These are phyloP conservation scores for Pipra filicauda DNA, from an alignment of 2,113 vertebrate species.

Conservation along the genomic window DNA sequence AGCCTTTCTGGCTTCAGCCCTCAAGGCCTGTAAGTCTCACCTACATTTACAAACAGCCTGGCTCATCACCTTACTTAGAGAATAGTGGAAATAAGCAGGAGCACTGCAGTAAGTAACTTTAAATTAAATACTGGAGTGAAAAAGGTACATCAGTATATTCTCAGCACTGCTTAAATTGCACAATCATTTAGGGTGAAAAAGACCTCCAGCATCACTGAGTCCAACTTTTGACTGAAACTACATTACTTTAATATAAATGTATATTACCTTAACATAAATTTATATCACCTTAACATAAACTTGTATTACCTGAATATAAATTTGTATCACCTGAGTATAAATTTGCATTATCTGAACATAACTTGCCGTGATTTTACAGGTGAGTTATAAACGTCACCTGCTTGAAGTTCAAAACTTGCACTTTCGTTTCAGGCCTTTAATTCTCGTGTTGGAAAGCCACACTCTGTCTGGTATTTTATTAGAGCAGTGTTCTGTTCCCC, in stretches of 20 bases:
- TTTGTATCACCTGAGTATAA: no score
- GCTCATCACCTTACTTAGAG: neutral
- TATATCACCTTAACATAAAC: no score
- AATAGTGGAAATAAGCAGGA: neutral
- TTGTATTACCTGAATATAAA: no score
- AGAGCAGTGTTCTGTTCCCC: rapidly evolving
- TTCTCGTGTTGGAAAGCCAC: neutral
- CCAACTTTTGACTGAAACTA: no score
- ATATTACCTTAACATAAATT: neutral
- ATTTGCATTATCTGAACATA: neutral
- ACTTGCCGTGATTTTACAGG: rapidly evolving
- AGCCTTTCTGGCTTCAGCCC: neutral
- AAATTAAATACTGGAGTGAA: neutral
- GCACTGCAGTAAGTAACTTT: neutral
- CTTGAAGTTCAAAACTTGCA: neutral
- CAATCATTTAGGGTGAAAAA: neutral
- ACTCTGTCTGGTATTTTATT: neutral
- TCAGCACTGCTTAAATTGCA: neutral
- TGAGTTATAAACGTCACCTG: neutral
- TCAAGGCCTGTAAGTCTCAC: rapidly evolving
- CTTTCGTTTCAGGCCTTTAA: neutral
- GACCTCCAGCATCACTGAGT: neutral
- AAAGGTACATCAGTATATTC: neutral
- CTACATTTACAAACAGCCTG: neutral
- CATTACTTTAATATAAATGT: no score